Percentiles rank a stretch among this genome's conserved stretches.
Conservation (phyloP, 2,888 invertebrate species). For the Habrosyne pyritoides region DNA sequence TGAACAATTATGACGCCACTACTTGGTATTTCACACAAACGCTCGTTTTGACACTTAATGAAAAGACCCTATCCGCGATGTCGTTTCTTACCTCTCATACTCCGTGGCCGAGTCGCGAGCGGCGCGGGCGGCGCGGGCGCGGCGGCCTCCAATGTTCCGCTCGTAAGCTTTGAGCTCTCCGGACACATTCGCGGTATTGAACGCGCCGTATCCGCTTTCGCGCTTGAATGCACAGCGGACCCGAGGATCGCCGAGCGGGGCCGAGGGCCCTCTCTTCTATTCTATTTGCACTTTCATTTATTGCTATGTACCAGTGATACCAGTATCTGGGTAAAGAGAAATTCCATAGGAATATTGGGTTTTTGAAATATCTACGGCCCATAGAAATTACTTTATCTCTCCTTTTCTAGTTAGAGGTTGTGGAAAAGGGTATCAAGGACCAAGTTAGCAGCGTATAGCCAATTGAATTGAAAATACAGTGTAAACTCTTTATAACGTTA, state of each 20-base stretch:
- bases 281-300: neutral
- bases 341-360: neutral
- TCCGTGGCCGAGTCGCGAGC: neutral
- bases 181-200: conserved; percentile 25
- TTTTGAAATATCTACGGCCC: neutral
- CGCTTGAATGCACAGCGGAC: conserved; percentile 26
- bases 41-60: too few relatives aligned
- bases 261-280: too few relatives aligned
- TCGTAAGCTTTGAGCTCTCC: conserved; percentile 4
- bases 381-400: neutral
- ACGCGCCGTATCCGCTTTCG: conserved; percentile 37
- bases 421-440: too few relatives aligned
- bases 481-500: too few relatives aligned
- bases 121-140: neutral
- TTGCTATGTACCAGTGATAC: neutral
- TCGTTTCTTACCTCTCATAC: neutral
- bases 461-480: too few relatives aligned
- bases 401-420: neutral
- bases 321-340: neutral
- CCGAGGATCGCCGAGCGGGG: conserved; percentile 7
- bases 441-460: too few relatives aligned
- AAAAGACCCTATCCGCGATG: too few relatives aligned
- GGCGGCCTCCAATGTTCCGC: neutral
- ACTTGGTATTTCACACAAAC: too few relatives aligned
- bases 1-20: too few relatives aligned